A percentile compares a stretch with the other conserved stretches of the same genome.
Evolutionary conservation across 2,888 invertebrate species (phyloP).

Genomic region (Napeogenes sylphis): DNA sequence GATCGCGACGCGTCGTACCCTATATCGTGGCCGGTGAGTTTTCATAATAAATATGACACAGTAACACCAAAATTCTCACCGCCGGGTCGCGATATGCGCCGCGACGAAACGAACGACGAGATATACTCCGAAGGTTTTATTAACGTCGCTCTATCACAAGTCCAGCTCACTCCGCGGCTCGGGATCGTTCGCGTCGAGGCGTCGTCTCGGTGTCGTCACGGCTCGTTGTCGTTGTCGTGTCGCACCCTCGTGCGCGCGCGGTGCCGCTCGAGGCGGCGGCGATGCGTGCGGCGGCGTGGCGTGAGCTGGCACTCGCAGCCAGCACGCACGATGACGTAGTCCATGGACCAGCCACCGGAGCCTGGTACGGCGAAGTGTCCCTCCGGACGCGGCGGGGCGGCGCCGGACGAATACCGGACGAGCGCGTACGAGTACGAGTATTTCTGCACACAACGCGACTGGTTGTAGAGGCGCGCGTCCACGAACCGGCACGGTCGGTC

Average conservation of each 20-base stretch:
- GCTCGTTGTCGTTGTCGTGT: conserved; percentile 59
- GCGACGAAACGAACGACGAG: too few species aligned
- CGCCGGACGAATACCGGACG: conserved; percentile 79
- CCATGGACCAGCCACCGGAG: conserved; percentile 83
- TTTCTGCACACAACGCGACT: conserved; percentile 89
- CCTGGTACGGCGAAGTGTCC: conserved; percentile 72
- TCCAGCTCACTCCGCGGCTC: too few species aligned
- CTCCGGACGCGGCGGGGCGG: conserved; percentile 61
- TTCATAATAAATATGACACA: too few species aligned
- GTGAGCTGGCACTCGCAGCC: conserved; percentile 90
- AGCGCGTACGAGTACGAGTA: conserved; percentile 91
- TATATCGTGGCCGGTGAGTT: neutral
- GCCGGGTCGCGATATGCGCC: too few species aligned
- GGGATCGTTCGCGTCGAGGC: too few species aligned
- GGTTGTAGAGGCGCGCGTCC: conserved; percentile 81
- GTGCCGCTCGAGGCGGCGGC: conserved; percentile 52
- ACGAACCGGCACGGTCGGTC: conserved; percentile 86
- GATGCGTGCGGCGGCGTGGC: conserved; percentile 72
- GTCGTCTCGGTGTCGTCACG: conserved; percentile 44
- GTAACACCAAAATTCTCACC: too few species aligned
- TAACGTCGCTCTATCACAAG: too few species aligned
- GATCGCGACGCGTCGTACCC: too few species aligned
- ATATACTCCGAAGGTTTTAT: too few species aligned
- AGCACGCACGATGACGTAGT: conserved; percentile 88
- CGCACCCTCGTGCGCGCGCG: conserved; percentile 58